Evolutionary conservation across 2,797 vertebrate genomes (phyloP).

Genomic region (Falco concolor): DNA sequence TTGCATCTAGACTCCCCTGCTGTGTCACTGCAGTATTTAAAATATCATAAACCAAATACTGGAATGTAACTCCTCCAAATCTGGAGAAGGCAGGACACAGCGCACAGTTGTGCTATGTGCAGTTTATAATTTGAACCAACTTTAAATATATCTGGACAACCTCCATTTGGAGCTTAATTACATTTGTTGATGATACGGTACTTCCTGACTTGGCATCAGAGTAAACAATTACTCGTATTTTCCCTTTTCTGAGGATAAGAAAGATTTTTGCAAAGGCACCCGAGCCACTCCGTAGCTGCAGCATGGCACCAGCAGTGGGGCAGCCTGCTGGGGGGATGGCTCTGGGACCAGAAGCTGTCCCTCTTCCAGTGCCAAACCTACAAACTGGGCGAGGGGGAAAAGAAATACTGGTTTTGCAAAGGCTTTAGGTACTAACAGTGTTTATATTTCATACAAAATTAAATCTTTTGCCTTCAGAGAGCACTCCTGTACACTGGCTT

Average conservation of each 20-base stretch:
- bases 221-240: neutral
- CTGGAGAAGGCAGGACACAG: neutral
- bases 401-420: neutral
- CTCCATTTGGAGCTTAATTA: neutral
- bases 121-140: neutral
- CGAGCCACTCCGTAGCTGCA: neutral
- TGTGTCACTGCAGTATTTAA: neutral
- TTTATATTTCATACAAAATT: neutral
- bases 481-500: neutral
- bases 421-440: neutral
- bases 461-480: neutral
- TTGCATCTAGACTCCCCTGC: neutral
- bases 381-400: neutral
- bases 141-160: neutral
- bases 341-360: neutral
- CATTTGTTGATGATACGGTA: neutral
- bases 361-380: neutral
- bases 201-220: neutral
- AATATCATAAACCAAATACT: neutral
- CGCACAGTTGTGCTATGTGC: rapidly evolving
- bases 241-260: neutral
- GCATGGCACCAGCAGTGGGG: neutral
- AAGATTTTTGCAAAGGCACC: neutral
- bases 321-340: neutral
- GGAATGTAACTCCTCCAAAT: neutral